Evolutionary conservation across 2,888 invertebrate genomes (phyloP).

Genomic region (Mongoloraphidia duomilia): DNA sequence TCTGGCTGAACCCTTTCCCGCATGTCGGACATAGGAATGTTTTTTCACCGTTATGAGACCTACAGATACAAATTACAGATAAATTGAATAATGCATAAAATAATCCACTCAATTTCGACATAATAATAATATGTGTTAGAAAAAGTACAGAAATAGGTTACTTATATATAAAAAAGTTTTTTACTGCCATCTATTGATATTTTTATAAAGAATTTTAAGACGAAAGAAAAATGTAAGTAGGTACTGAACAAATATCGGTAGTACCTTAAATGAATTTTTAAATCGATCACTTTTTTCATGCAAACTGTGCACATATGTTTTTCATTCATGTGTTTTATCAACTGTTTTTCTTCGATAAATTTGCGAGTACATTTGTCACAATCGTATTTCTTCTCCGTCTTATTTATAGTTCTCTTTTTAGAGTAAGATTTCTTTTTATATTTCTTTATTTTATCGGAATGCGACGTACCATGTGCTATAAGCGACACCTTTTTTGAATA

Average conservation of each 20-base stretch:
- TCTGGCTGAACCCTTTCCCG: conserved; percentile 32
- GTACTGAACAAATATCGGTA: conserved; percentile 10
- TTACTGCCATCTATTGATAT: too few species aligned
- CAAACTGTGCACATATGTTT: too few species aligned
- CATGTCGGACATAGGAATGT: conserved; percentile 31
- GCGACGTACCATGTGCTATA: too few species aligned
- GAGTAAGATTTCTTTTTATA: conserved; percentile 14
- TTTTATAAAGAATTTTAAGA: too few species aligned
- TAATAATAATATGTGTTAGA: conserved; percentile 14
- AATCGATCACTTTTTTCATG: not conserved
- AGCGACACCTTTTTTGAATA: not conserved
- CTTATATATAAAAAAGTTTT: too few species aligned
- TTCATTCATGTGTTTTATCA: too few species aligned
- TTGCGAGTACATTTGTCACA: not conserved
- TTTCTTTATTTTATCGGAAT: conserved; percentile 13
- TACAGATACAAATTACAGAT: not conserved
- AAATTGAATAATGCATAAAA: too few species aligned
- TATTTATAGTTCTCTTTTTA: conserved; percentile 14
- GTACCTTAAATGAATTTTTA: conserved; percentile 6
- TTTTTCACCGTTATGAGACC: conserved; percentile 28
- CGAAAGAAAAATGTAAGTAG: too few species aligned
- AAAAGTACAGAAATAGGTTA: too few species aligned
- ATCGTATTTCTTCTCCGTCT: not conserved
- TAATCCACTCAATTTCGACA: conserved; percentile 12
- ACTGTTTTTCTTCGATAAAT: not conserved